phyloP scores from a whole-genome alignment of 30 jellyfish, hydroid and myxozoan genomes.

The Turritopsis dohrnii region DNA sequence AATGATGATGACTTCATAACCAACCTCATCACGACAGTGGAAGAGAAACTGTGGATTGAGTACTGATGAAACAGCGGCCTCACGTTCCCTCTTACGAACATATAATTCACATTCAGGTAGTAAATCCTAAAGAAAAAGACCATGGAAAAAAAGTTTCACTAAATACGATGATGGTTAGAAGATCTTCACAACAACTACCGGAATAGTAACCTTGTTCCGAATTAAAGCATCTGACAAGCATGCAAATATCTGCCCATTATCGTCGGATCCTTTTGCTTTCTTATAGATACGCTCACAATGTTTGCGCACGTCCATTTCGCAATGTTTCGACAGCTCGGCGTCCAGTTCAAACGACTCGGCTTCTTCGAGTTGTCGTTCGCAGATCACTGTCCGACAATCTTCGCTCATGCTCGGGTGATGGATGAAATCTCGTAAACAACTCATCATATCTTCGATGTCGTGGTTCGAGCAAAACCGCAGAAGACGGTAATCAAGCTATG shows the following conservation, averaged over 20 bases:
- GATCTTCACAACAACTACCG: neutral
- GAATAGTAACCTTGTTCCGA: conserved; percentile 6
- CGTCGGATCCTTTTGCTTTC: conserved; percentile 12
- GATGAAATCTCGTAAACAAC: conserved; percentile 20
- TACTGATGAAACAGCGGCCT: conserved; percentile 69
- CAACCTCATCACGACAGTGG: conserved; percentile 69
- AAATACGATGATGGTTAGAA: neutral
- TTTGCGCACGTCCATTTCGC: conserved; percentile 56
- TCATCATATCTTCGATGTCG: conserved; percentile 1
- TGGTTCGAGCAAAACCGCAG: conserved; percentile 35
- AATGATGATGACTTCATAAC: too few relatives aligned
- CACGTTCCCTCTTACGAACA: conserved; percentile 72
- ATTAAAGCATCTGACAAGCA: conserved; percentile 29
- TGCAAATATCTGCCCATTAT: conserved; percentile 35
- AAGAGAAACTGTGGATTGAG: conserved; percentile 68
- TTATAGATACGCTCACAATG: conserved; percentile 36
- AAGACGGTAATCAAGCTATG: conserved; percentile 65
- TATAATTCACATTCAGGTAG: conserved; percentile 57
- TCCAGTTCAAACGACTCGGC: conserved; percentile 66
- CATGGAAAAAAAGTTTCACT: neutral
- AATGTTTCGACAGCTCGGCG: conserved; percentile 68
- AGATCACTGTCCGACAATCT: conserved; percentile 58
- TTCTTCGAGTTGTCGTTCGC: conserved; percentile 80
- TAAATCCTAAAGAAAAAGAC: conserved; percentile 3
- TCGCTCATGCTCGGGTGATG: conserved; percentile 27